Base-by-base conservation (phyloP, 1,140 invertebrate genomes). In the Procambarus virginalis region DNA sequence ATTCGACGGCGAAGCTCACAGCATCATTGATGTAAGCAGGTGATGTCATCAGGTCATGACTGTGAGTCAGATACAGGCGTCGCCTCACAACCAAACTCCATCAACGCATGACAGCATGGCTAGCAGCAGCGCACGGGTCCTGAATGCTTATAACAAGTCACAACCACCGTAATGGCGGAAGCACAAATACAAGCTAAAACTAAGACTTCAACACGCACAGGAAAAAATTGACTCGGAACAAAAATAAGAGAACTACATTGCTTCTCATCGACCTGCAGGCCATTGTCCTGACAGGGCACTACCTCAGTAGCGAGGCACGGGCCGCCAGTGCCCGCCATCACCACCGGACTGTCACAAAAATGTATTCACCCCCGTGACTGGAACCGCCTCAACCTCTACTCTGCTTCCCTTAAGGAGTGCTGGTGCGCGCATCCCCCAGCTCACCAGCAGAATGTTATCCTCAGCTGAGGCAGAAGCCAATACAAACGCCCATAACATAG, bases 11-110 rank as follows among this genome's bases (percentile, higher is more conserved):
- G 60, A 64, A 64, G 60, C 4, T 20, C 12, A 64, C 20, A 20
- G 68, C 68, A 73, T 73, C 68, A 73, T 73, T 73, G 2, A 73
- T 34, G n/a, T n/a, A n/a, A n/a, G n/a, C n/a, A n/a, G n/a, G n/a
- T n/a, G n/a, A n/a, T n/a, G 60, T 17, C 68, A 73, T 73, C n/a
- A 73, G n/a, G 6, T 4, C n/a, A 73, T 73, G 68, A 34, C 68
- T 34, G 3, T 3, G 68, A 68, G 5, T 64, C n/a, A 34, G 68
- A 34, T 73, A 34, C 22, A 34, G n/a, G 68, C n/a, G 34, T 34
- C 22, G 20, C n/a, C 34, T 5, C 2, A 34, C 20, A 22, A 73
- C 6, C 14, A 73, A 34, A 73, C n/a, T n/a, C 3, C 17, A 68
- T 68, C 64, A 68, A 14, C 4, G 64, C 64, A 68, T 10, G 4